Conservation (phyloP, 2,797 vertebrate species). For the Leucoraja ocellata region DNA sequence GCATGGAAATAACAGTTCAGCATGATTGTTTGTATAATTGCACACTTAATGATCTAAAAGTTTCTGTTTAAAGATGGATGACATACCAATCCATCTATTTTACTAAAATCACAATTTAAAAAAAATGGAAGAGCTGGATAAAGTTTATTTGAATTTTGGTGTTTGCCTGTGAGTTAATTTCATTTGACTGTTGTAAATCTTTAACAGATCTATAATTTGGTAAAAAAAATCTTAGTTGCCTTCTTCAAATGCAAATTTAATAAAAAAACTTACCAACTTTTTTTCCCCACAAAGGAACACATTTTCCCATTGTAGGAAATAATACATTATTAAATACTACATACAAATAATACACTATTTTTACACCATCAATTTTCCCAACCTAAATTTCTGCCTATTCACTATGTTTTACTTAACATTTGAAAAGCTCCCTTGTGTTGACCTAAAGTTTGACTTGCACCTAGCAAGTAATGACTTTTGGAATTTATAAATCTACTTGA, state of each 20-base stretch:
- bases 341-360: background rate
- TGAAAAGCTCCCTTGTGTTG: background rate
- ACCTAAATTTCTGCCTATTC: background rate
- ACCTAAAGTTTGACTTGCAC: background rate
- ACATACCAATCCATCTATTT: background rate
- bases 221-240: background rate
- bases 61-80: background rate
- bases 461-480: background rate
- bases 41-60: background rate
- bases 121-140: background rate
- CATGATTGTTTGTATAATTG: background rate
- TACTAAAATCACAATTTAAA: background rate
- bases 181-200: background rate
- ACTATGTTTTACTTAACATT: background rate
- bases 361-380: background rate
- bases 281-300: background rate
- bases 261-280: background rate
- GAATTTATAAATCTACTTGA: background rate
- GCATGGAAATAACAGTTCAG: background rate
- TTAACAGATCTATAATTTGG: background rate
- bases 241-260: background rate
- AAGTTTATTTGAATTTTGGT: background rate
- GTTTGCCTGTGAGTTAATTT: background rate
- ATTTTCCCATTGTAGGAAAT: background rate
- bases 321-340: background rate